Conservation (phyloP, 2,888 invertebrate genomes). For the Eupithecia centaureata region DNA sequence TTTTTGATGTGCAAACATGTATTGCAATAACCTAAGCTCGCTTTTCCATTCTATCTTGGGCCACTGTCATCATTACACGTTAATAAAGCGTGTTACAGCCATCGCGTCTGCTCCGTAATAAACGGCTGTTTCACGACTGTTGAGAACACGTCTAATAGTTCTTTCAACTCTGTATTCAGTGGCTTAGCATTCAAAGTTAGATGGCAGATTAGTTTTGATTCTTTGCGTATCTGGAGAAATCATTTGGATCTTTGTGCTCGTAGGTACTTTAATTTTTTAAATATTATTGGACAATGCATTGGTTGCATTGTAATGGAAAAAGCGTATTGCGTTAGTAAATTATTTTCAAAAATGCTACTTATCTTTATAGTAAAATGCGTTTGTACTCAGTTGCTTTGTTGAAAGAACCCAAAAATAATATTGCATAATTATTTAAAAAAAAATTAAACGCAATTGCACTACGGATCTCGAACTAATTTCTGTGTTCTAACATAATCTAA, state of each 20-base stretch:
- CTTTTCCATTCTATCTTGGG: background rate
- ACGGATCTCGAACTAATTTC: background rate
- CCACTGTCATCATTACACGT: background rate
- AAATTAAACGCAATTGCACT: background rate
- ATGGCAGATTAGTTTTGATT: background rate
- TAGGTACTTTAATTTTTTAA: too few species aligned
- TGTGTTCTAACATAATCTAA: background rate
- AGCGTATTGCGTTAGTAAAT: background rate
- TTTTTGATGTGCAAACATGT: background rate
- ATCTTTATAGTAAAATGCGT: background rate
- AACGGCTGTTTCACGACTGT: constrained; percentile 1
- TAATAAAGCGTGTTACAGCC: background rate
- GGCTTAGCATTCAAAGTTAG: background rate
- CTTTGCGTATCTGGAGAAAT: too few species aligned
- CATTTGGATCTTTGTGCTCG: too few species aligned
- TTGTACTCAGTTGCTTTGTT: background rate
- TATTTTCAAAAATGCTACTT: background rate
- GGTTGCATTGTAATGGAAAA: background rate
- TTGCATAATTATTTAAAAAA: background rate
- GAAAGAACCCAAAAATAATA: background rate
- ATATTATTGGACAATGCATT: background rate
- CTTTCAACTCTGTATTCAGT: constrained; percentile 3
- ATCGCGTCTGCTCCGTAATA: background rate
- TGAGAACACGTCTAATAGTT: background rate
- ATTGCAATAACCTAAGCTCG: background rate